Evolutionary conservation across 1,140 invertebrate species (phyloP).

Genomic region (Rhynchophorus ferrugineus): DNA sequence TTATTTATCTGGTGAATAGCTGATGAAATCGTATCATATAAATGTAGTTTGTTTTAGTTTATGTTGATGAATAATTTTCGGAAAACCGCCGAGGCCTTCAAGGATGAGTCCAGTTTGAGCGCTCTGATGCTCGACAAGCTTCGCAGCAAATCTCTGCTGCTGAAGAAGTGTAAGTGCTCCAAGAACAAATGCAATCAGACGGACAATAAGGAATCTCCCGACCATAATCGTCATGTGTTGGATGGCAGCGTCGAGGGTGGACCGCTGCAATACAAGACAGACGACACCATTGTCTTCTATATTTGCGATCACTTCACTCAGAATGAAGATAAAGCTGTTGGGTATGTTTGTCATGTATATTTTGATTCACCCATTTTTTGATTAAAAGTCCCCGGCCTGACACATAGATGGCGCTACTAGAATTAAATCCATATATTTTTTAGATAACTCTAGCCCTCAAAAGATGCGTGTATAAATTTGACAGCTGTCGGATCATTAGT

Average conservation of each 20-base stretch:
- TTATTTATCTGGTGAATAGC: no score
- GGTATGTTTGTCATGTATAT: neutral
- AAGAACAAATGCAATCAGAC: conserved; percentile 6
- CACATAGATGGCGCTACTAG: no score
- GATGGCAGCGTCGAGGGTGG: conserved; percentile 6
- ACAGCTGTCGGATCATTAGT: no score
- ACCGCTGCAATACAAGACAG: conserved; percentile 7
- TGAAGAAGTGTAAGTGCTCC: conserved; percentile 12
- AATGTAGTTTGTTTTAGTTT: conserved; percentile 12
- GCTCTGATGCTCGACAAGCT: neutral
- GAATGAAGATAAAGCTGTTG: neutral
- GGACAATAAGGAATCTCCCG: neutral
- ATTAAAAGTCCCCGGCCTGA: neutral
- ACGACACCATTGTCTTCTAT: conserved; percentile 14
- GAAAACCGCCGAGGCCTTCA: conserved; percentile 10
- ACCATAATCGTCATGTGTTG: conserved; percentile 4
- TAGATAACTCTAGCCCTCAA: no score
- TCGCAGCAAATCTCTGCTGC: conserved; percentile 6
- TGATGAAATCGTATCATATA: neutral
- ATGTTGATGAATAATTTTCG: conserved; percentile 14
- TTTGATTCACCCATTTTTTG: neutral
- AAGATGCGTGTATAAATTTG: no score
- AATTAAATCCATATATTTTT: no score
- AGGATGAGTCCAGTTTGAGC: conserved; percentile 8
- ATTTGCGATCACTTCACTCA: conserved; percentile 10